A percentile compares a stretch with the other conserved stretches of the same genome.
Conservation (phyloP, 2,113 vertebrate genomes). For the Alexandromys fortis region DNA sequence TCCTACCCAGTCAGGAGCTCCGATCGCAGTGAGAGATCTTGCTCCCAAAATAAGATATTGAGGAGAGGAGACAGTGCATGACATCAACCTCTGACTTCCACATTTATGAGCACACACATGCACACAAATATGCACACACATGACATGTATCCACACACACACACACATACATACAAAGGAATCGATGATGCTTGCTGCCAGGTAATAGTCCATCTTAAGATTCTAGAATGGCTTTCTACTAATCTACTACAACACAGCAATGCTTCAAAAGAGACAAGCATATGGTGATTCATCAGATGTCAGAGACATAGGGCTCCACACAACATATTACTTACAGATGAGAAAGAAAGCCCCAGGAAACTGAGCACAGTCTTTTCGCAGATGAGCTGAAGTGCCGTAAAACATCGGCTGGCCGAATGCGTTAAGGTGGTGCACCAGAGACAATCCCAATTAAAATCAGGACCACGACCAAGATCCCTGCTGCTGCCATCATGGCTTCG, state of each 20-base stretch:
- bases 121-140: too few species aligned
- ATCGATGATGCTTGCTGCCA: not conserved
- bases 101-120: not conserved
- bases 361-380: not conserved
- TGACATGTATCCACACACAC: not conserved
- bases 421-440: not conserved
- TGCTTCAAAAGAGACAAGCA: slow-evolving; percentile 42
- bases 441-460: slow-evolving; percentile 30
- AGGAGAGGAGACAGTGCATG: not conserved
- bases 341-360: slow-evolving; percentile 34
- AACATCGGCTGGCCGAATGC: not conserved
- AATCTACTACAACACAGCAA: not conserved
- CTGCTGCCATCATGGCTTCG: not conserved
- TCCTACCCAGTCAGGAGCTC: not conserved
- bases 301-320: not conserved
- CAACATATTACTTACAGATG: slow-evolving; percentile 20
- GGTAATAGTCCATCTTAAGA: not conserved
- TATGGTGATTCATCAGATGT: slow-evolving; percentile 24
- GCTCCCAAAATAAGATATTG: not conserved
- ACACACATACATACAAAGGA: not conserved
- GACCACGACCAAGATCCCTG: not conserved
- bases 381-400: not conserved
- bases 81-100: not conserved
- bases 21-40: not conserved
- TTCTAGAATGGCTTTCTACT: not conserved